Evolutionary conservation across 2,113 vertebrate species (phyloP).

Genomic region (Leiothrix lutea): DNA sequence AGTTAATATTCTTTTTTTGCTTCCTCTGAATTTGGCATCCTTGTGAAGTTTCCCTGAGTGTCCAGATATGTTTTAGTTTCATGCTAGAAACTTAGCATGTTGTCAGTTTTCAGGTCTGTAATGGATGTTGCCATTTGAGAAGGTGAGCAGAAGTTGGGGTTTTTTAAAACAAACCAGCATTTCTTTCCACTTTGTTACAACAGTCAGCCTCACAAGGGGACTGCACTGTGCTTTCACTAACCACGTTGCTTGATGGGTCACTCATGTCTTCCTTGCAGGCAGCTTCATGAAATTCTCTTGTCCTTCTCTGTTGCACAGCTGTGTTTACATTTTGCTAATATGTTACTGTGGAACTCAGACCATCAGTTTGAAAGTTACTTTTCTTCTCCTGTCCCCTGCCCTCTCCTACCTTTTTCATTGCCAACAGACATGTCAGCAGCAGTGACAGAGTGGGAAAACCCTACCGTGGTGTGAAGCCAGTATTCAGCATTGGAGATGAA

Average conservation of each 20-base stretch:
- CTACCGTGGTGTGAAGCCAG: constrained; percentile 96
- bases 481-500: constrained; percentile 98
- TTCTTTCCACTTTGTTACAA: neutral
- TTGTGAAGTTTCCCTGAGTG: neutral
- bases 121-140: neutral
- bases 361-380: neutral
- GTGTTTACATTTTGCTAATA: neutral
- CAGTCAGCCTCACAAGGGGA: neutral
- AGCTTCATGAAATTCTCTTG: constrained; percentile 9
- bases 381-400: neutral
- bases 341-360: neutral
- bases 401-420: constrained; percentile 10
- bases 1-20: neutral
- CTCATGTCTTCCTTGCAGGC: constrained; percentile 31
- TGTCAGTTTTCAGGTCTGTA: neutral
- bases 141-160: neutral
- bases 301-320: neutral
- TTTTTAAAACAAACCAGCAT: neutral
- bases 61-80: neutral
- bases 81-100: neutral
- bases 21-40: neutral
- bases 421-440: constrained; percentile 92
- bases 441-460: constrained; percentile 95
- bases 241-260: constrained; percentile 3
- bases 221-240: constrained; percentile 34